Conservation (phyloP, 2,888 invertebrate genomes). For the Emmelina monodactyla region DNA sequence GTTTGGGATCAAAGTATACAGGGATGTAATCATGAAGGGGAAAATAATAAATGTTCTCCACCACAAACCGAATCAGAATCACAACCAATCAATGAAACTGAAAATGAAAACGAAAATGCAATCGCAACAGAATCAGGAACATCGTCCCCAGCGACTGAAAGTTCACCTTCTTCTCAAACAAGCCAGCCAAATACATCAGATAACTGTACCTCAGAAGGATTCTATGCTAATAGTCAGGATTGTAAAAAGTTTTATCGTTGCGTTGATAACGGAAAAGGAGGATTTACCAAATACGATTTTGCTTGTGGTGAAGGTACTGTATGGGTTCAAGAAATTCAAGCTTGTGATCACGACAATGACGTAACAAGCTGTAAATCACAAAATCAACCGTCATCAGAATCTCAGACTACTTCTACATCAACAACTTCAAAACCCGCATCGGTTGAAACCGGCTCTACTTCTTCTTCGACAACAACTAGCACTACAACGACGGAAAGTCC, state of each 20-base stretch:
- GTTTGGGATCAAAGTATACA: slow-evolving; percentile 75
- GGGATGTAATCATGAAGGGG: slow-evolving; percentile 60
- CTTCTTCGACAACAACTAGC: neutral
- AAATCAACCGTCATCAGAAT: slow-evolving; percentile 8
- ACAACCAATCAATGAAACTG: slow-evolving; percentile 7
- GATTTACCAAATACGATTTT: slow-evolving; percentile 65
- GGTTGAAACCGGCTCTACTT: neutral
- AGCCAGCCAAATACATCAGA: slow-evolving; percentile 10
- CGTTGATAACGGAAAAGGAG: slow-evolving; percentile 53
- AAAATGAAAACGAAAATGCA: slow-evolving; percentile 1
- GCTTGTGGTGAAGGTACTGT: slow-evolving; percentile 71
- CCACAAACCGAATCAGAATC: slow-evolving; percentile 6
- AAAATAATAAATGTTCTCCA: slow-evolving; percentile 19
- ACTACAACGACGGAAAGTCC: neutral
- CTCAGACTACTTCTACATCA: slow-evolving; percentile 11
- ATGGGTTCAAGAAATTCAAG: slow-evolving; percentile 72
- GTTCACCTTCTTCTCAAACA: slow-evolving; percentile 10
- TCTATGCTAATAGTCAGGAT: slow-evolving; percentile 70
- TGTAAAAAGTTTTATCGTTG: slow-evolving; percentile 81
- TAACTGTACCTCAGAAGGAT: slow-evolving; percentile 70
- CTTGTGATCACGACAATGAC: slow-evolving; percentile 49
- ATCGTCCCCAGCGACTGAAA: slow-evolving; percentile 5
- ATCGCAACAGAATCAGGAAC: slow-evolving; percentile 4
- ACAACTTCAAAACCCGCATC: slow-evolving; percentile 14
- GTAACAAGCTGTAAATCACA: slow-evolving; percentile 24